phyloP scores from a whole-genome alignment of 1,140 invertebrate genomes.

The Ylistrum balloti region DNA sequence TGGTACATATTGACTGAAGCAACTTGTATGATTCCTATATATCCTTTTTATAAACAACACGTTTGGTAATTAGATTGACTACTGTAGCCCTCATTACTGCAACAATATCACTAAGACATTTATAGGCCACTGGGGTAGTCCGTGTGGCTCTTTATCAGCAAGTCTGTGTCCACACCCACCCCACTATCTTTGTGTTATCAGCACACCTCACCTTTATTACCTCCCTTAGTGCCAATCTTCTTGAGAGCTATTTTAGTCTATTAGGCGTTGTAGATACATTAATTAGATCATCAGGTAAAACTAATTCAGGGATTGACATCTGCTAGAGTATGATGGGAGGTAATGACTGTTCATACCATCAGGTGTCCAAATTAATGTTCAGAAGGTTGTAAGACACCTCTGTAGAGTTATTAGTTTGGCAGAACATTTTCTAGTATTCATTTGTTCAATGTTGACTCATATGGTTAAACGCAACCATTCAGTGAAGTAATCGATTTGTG shows the following conservation, averaged over 20 bases:
- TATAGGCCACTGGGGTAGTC: conserved; percentile 16
- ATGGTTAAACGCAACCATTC: no score
- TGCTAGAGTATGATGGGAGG: not conserved
- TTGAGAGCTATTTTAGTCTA: not conserved
- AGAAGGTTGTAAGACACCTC: no score
- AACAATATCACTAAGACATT: not conserved
- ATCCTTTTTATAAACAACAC: not conserved
- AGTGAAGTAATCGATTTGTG: no score
- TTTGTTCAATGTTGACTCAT: no score
- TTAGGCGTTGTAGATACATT: not conserved
- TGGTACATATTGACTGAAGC: not conserved
- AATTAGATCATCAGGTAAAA: not conserved
- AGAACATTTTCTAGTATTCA: no score
- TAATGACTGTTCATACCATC: not conserved
- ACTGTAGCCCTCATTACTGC: not conserved
- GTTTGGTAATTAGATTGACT: not conserved
- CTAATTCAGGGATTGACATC: not conserved
- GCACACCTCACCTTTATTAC: conserved; percentile 38
- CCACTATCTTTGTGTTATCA: conserved; percentile 9
- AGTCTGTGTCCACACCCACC: conserved; percentile 4
- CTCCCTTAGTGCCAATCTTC: conserved; percentile 14
- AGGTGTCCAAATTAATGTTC: not conserved
- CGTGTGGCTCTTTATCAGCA: conserved; percentile 15
- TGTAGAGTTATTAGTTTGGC: no score
- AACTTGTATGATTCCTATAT: no score